Evolutionary conservation across 2,888 invertebrate species (phyloP).

Genomic region (Muscina levida): DNA sequence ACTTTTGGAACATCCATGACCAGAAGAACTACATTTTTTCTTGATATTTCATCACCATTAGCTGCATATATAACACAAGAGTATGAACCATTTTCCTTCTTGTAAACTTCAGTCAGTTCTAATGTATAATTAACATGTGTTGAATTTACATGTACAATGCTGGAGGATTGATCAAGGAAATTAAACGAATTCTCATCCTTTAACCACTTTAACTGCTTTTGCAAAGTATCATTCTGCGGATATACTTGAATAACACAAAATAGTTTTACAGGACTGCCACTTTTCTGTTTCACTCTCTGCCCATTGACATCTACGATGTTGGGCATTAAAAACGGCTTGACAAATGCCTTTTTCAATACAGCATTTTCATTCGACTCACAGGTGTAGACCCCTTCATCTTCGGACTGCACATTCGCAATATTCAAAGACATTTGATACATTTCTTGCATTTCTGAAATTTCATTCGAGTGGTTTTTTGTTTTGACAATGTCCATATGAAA

Average conservation of each 20-base stretch:
- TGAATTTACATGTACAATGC: slow-evolving; percentile 80
- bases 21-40: slow-evolving; percentile 81
- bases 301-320: slow-evolving; percentile 79
- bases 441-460: slow-evolving; percentile 79
- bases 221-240: slow-evolving; percentile 80
- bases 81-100: slow-evolving; percentile 88
- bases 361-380: slow-evolving; percentile 81
- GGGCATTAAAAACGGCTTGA: slow-evolving; percentile 77
- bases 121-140: slow-evolving; percentile 83
- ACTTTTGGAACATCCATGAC: slow-evolving; percentile 87
- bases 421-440: slow-evolving; percentile 79
- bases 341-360: slow-evolving; percentile 67
- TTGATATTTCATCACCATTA: slow-evolving; percentile 76
- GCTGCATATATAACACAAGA: slow-evolving; percentile 80
- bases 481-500: slow-evolving; percentile 62
- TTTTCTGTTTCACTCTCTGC: slow-evolving; percentile 81
- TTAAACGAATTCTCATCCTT: slow-evolving; percentile 80
- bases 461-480: slow-evolving; percentile 69
- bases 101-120: slow-evolving; percentile 82
- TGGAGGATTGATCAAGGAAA: slow-evolving; percentile 76
- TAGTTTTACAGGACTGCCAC: slow-evolving; percentile 81
- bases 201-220: slow-evolving; percentile 80
- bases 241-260: slow-evolving; percentile 83
- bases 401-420: slow-evolving; percentile 81
- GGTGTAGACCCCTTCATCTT: slow-evolving; percentile 83